Evolutionary conservation across 2,888 invertebrate genomes (phyloP).

Genomic region (Orthonychiurus folsomi): DNA sequence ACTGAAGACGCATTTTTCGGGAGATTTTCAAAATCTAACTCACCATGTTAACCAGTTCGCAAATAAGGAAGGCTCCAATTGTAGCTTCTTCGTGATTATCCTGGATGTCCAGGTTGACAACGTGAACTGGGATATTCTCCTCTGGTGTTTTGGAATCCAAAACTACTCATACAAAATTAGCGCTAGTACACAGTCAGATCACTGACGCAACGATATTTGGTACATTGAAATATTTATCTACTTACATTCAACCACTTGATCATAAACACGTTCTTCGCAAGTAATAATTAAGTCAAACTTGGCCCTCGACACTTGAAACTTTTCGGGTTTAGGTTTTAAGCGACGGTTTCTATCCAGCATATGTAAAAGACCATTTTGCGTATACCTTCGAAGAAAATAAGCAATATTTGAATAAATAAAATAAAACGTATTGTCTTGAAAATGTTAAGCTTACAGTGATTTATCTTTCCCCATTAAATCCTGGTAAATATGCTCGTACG

Average conservation of each 20-base stretch:
- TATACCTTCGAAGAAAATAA: conserved; percentile 56
- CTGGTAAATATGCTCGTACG: conserved; percentile 92
- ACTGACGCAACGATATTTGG: too few relatives aligned
- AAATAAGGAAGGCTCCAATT: conserved; percentile 94
- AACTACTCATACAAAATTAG: conserved; percentile 8
- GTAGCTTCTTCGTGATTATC: conserved; percentile 99
- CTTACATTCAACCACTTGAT: conserved; percentile 87
- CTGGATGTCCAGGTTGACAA: conserved; percentile 96
- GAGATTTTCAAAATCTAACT: conserved; percentile 38
- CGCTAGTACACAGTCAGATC: too few relatives aligned
- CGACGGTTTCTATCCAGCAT: conserved; percentile 95
- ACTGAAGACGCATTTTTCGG: too few relatives aligned
- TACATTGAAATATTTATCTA: conserved; percentile 15
- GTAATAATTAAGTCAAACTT: conserved; percentile 93
- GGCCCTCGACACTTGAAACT: conserved; percentile 80
- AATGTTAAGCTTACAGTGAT: conserved; percentile 55
- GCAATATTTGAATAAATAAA: background rate
- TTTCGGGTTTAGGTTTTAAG: conserved; percentile 87
- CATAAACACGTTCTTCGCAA: conserved; percentile 96
- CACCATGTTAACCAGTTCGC: conserved; percentile 87
- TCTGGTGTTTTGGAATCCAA: conserved; percentile 15
- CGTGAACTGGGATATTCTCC: conserved; percentile 60
- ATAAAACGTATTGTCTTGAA: background rate
- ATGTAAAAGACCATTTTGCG: conserved; percentile 94
- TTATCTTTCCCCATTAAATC: conserved; percentile 85